A percentile compares a stretch with the other conserved stretches of the same genome.
Conservation (phyloP, 1,140 invertebrate species). For the Scaptodrosophila lebanonensis region DNA sequence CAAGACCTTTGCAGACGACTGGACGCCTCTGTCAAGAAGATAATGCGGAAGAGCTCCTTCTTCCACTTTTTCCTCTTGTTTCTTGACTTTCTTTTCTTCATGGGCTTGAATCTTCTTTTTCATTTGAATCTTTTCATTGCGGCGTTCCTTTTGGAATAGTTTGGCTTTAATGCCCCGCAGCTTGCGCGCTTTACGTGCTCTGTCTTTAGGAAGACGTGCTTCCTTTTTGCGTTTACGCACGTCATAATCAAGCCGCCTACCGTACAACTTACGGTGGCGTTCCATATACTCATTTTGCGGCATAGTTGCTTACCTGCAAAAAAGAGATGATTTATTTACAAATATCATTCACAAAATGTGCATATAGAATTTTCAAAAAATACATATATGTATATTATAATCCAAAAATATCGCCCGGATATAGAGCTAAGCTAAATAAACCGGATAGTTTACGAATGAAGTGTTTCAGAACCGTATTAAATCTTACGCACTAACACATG, state of each 20-base stretch:
- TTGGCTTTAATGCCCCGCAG: slow-evolving; percentile 98
- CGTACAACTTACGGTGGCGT: slow-evolving; percentile 96
- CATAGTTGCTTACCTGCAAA: slow-evolving; percentile 80
- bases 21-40: slow-evolving; percentile 96
- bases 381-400: slow-evolving; percentile 14
- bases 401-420: too few relatives aligned
- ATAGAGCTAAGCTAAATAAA: too few relatives aligned
- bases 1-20: slow-evolving; percentile 94
- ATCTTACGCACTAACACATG: too few relatives aligned
- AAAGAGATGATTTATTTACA: slow-evolving; percentile 12
- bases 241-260: slow-evolving; percentile 97
- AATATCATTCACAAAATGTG: slow-evolving; percentile 5
- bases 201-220: slow-evolving; percentile 93
- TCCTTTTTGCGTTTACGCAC: slow-evolving; percentile 97
- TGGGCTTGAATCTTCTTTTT: slow-evolving; percentile 97
- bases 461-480: too few relatives aligned
- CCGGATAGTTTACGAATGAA: too few relatives aligned
- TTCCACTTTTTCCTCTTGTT: slow-evolving; percentile 88
- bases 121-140: slow-evolving; percentile 99
- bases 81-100: slow-evolving; percentile 93
- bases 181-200: slow-evolving; percentile 92
- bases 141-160: slow-evolving; percentile 96
- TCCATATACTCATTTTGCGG: slow-evolving; percentile 99
- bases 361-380: slow-evolving; percentile 30
- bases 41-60: slow-evolving; percentile 97